Percentiles rank a stretch among this genome's conserved stretches.
Evolutionary conservation across 2,113 vertebrate species (phyloP).

Genomic region (Anguilla japonica): DNA sequence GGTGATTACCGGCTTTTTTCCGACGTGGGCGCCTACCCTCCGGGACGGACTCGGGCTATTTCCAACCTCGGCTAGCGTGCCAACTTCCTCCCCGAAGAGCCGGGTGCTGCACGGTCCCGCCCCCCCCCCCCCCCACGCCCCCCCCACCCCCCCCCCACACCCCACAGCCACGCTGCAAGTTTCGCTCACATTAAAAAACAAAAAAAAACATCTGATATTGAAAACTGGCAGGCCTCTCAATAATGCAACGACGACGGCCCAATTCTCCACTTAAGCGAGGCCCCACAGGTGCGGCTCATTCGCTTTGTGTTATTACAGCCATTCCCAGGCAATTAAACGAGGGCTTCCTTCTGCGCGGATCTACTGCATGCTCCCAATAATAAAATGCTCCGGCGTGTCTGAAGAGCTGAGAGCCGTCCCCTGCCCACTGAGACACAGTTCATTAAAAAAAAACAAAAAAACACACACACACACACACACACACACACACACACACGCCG

Average conservation of each 20-base stretch:
- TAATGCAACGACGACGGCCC: not conserved
- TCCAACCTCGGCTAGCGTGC: slow-evolving; percentile 17
- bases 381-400: not conserved
- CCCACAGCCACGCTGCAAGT: not conserved
- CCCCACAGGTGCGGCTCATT: not conserved
- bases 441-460: not conserved
- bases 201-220: not conserved
- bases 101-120: slow-evolving; percentile 4
- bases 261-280: not conserved
- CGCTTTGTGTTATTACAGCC: not conserved
- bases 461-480: not conserved
- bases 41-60: slow-evolving; percentile 32
- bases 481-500: too few relatives aligned
- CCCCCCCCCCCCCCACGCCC: not conserved
- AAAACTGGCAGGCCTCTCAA: not conserved
- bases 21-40: slow-evolving; percentile 21
- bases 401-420: not conserved
- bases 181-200: not conserved
- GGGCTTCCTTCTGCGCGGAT: not conserved
- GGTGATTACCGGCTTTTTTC: slow-evolving; percentile 28
- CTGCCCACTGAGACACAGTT: not conserved
- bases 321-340: not conserved
- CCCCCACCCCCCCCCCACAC: not conserved
- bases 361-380: not conserved
- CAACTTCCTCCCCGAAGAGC: slow-evolving; percentile 24